Conservation (phyloP, 2,797 vertebrate genomes). For the Pseudotriccus pelzelni region DNA sequence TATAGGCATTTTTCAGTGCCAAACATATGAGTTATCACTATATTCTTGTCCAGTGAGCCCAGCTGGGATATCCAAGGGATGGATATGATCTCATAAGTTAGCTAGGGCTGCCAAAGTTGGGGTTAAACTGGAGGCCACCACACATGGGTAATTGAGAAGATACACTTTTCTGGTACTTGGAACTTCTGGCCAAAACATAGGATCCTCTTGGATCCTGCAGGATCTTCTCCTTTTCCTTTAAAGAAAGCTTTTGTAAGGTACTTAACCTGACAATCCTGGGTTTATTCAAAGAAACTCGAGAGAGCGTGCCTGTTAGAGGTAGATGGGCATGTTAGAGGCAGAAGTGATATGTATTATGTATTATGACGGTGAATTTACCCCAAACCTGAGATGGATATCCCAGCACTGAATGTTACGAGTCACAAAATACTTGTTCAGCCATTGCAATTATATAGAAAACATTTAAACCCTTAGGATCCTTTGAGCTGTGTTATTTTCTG, state of each 20-base stretch:
- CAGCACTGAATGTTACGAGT: accelerated
- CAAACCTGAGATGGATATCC: background rate
- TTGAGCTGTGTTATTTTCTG: background rate
- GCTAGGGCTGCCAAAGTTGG: background rate
- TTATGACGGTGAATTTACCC: background rate
- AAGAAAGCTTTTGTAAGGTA: background rate
- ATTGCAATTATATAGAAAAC: background rate
- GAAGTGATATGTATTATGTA: background rate
- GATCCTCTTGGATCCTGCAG: background rate
- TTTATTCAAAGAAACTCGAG: background rate
- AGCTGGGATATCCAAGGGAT: background rate
- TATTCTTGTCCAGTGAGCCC: background rate
- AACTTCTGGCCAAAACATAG: background rate
- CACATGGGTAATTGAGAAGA: background rate
- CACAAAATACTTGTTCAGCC: background rate
- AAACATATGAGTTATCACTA: background rate
- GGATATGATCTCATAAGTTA: background rate
- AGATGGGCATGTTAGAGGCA: background rate
- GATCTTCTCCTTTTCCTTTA: background rate
- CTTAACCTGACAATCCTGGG: background rate
- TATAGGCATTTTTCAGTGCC: background rate
- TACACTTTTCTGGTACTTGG: background rate
- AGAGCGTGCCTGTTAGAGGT: background rate
- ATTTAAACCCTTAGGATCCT: background rate
- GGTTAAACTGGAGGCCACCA: background rate